Base-by-base conservation (phyloP, 2,797 vertebrate genomes). In the Halcyon leucocephala region DNA sequence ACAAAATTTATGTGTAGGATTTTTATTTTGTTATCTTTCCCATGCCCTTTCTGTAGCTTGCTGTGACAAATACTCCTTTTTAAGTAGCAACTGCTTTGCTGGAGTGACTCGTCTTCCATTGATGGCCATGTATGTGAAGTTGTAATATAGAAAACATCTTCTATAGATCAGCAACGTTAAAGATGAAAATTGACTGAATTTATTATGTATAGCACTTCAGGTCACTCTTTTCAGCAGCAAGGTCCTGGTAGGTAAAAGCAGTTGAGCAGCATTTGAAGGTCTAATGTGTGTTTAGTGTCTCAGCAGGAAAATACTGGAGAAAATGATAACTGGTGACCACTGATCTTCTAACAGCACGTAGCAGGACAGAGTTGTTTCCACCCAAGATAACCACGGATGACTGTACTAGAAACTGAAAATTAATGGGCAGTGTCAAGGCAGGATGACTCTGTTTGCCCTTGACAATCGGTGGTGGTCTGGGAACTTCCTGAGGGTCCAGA, bases 361-460 rank as follows among this genome's bases (percentile, higher is more conserved):
- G 14, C 22, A 66, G 72, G 62, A 66, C 73, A 61, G 61, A 58
- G 49, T 44, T 10, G 3, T 55, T 70, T 93, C 62, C 51, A 66
- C 58, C 48, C 73, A 28, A 42, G 51, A 84, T 76, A 84, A 89
- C 25, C 55, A 44, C 3, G 14, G n/a, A 60, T 91, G 60, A 55
- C 29, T 73, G 15, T 54, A 14, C 55, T 90, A 79, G 70, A 72
- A 92, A 82, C 77, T 65, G 55, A 70, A 93, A 93, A 84, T 70
- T 39, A 84, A 76, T 33, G 54, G 51, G 29, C 46, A 48, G 2
- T 17, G 46, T 86, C 66, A 77, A 84, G 80, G 76, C 90, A 72
- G 93, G 73, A 86, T 90, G 80, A 31, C 42, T 86, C 17, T 69
- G 2, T 89, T 79, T 96, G 73, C 70, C n/a, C 58, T 89, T 94